Percentiles rank a stretch among this genome's conserved stretches.
phyloP scores from a whole-genome alignment of 2,888 invertebrate genomes.

The Melinaea menophilus region DNA sequence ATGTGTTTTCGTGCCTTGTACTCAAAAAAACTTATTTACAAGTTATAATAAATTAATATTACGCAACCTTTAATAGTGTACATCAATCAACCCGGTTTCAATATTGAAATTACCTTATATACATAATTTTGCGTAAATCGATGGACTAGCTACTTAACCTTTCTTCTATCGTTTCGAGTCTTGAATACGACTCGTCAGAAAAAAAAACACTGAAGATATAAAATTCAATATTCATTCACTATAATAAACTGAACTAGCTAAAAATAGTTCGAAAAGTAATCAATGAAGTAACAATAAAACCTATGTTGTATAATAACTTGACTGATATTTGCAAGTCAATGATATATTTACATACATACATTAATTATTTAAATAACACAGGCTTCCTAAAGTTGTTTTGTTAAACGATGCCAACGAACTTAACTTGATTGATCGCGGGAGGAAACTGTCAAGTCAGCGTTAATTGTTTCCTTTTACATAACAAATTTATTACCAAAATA shows the following conservation, averaged over 20 bases:
- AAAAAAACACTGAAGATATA: neutral
- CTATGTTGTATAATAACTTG: neutral
- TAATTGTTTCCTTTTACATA: neutral
- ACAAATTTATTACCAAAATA: neutral
- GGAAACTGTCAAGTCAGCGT: constrained; percentile 11
- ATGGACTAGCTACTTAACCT: neutral
- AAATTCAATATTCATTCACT: no score
- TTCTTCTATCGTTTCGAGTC: neutral
- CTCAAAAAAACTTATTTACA: neutral
- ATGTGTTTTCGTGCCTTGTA: neutral
- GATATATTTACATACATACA: constrained; percentile 11
- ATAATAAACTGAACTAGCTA: no score
- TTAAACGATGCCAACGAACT: constrained; percentile 15
- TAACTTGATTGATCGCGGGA: constrained; percentile 18
- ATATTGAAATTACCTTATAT: constrained; percentile 14
- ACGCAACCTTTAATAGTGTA: neutral
- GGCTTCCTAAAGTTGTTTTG: constrained; percentile 13
- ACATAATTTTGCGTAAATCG: constrained; percentile 8
- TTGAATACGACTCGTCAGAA: neutral
- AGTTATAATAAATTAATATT: constrained; percentile 2
- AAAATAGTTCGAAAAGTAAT: neutral
- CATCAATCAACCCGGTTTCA: constrained; percentile 12
- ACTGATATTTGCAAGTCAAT: constrained; percentile 17
- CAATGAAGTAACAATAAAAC: neutral
- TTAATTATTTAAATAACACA: constrained; percentile 6